These are phyloP conservation scores for Solea senegalensis DNA, from an alignment of 2,113 vertebrate genomes.

Conservation along the genomic window DNA sequence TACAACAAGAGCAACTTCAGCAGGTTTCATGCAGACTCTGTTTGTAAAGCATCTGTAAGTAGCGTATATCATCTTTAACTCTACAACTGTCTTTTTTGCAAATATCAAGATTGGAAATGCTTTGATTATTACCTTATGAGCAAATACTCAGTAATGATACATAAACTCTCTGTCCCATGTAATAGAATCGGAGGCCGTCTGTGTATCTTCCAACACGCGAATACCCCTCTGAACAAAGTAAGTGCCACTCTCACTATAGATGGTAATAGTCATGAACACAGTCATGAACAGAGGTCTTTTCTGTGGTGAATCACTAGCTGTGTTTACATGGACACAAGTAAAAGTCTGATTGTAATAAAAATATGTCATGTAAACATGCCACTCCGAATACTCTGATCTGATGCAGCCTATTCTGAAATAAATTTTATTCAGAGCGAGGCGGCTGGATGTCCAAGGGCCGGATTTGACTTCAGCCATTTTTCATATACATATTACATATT, in stretches of 20 bases:
- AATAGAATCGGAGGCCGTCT: conserved; percentile 93
- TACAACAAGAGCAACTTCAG: conserved; percentile 99
- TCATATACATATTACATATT: too few species aligned
- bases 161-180: conserved; percentile 9
- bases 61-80: neutral
- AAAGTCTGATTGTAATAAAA: too few species aligned
- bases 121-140: neutral
- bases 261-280: too few species aligned
- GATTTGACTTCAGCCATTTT: too few species aligned
- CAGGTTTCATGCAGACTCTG: conserved; percentile 96
- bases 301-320: neutral
- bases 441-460: too few species aligned
- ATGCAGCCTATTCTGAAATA: too few species aligned
- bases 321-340: too few species aligned
- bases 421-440: too few species aligned
- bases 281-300: neutral
- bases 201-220: conserved; percentile 96
- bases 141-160: neutral
- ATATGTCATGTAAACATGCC: too few species aligned
- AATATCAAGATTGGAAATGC: neutral
- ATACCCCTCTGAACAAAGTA: conserved; percentile 97
- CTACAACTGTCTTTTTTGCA: neutral
- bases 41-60: conserved; percentile 98
- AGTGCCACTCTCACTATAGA: conserved; percentile 58
- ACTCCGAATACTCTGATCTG: too few species aligned